Evolutionary conservation across 2,113 vertebrate genomes (phyloP).

Genomic region (Natator depressus): DNA sequence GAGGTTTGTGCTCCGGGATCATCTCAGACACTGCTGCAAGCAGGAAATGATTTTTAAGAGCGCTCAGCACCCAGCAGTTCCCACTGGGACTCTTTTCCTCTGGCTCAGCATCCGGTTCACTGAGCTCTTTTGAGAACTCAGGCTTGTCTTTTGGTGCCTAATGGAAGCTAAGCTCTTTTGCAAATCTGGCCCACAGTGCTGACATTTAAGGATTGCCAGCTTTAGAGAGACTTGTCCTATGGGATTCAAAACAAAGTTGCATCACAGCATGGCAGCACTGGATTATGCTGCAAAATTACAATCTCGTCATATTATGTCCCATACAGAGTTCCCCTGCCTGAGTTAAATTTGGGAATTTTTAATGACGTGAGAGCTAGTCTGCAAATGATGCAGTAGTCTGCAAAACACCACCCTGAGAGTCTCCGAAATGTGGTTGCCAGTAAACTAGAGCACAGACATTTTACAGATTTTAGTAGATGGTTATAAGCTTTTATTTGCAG

Average conservation of each 20-base stretch:
- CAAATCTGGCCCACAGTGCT: neutral
- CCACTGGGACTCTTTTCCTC: neutral
- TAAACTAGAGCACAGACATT: neutral
- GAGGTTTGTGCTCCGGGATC: neutral
- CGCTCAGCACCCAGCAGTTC: neutral
- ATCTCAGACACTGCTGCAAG: neutral
- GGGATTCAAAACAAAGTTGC: fast-evolving
- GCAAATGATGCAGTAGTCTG: neutral
- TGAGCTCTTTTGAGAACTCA: neutral
- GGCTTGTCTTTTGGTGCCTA: neutral
- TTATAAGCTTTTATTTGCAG: neutral
- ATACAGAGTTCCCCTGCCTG: neutral
- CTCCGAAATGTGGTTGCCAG: neutral
- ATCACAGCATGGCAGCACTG: neutral
- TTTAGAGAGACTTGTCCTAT: neutral
- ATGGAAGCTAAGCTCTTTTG: neutral
- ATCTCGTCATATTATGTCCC: neutral
- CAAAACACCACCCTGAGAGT: neutral
- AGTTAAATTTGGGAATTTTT: neutral
- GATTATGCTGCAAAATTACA: neutral
- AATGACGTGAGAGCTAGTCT: neutral
- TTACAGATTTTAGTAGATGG: neutral
- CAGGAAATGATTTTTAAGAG: neutral
- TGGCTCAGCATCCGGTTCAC: neutral
- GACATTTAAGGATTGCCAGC: neutral